Conservation (phyloP, 2,113 vertebrate genomes). For the Periophthalmus modestus region DNA sequence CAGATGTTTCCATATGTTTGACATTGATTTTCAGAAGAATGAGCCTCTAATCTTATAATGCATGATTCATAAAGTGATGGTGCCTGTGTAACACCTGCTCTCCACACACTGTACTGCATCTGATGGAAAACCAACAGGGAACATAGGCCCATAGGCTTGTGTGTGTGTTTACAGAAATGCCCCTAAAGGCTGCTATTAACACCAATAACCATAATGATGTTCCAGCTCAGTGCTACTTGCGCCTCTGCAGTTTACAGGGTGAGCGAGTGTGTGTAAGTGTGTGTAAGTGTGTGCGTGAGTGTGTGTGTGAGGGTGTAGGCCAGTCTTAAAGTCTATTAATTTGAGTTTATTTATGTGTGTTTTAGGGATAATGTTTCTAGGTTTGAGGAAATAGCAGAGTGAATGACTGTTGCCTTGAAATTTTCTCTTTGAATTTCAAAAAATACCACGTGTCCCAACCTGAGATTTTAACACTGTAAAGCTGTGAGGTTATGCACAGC, state of each 20-base stretch:
- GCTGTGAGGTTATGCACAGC: too few relatives aligned
- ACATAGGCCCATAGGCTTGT: conserved; percentile 10
- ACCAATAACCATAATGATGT: not conserved
- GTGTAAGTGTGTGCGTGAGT: not conserved
- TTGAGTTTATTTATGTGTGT: not conserved
- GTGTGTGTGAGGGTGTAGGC: not conserved
- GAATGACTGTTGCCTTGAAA: too few relatives aligned
- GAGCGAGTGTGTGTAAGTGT: not conserved
- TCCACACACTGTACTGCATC: conserved; percentile 30
- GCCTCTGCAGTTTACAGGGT: not conserved
- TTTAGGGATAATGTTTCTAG: too few relatives aligned
- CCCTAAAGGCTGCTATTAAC: not conserved
- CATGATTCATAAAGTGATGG: conserved; percentile 44
- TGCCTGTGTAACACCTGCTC: conserved; percentile 51
- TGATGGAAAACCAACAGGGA: conserved; percentile 19
- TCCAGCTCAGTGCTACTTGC: not conserved
- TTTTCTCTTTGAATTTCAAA: too few relatives aligned
- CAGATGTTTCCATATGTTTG: conserved; percentile 58
- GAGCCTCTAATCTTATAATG: conserved; percentile 37
- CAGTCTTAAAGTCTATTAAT: not conserved
- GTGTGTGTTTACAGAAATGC: not conserved
- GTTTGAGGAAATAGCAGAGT: too few relatives aligned
- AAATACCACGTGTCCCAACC: too few relatives aligned
- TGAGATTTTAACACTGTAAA: not conserved
- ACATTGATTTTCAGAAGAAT: conserved; percentile 35